Percentiles rank a stretch among this genome's conserved stretches.
These are phyloP conservation scores for Rhabditoides inermis DNA, from an alignment of 2,888 invertebrate genomes.

Conservation along the genomic window DNA sequence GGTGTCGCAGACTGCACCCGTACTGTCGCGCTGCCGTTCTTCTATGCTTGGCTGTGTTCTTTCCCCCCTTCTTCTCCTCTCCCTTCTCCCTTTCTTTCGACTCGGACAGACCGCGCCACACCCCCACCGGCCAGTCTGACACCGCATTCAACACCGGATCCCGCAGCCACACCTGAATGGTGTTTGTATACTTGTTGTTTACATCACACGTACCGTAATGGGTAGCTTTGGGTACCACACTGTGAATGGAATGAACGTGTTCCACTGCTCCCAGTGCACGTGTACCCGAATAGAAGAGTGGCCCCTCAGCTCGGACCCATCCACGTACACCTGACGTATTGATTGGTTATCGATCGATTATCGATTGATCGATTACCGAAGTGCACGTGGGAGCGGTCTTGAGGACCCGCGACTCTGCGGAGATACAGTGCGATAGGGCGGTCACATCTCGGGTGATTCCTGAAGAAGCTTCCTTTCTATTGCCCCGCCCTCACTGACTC, in stretches of 20 bases:
- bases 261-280: conserved; percentile 33
- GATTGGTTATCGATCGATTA: neutral
- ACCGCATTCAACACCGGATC: conserved; percentile 23
- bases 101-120: too few relatives aligned
- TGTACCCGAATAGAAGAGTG: conserved; percentile 29
- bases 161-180: conserved; percentile 17
- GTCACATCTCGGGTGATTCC: conserved; percentile 33
- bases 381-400: conserved; percentile 47
- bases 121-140: too few relatives aligned
- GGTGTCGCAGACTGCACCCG: too few relatives aligned
- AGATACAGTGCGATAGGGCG: conserved; percentile 39
- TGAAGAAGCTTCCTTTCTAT: neutral
- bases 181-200: neutral
- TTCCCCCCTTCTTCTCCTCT: too few relatives aligned
- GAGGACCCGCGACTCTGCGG: conserved; percentile 37
- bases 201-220: conserved; percentile 14
- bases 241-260: conserved; percentile 33
- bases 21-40: too few relatives aligned
- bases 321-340: conserved; percentile 34
- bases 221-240: conserved; percentile 49
- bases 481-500: neutral
- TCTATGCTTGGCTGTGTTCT: too few relatives aligned
- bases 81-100: too few relatives aligned
- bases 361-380: conserved; percentile 20
- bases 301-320: conserved; percentile 44